These are phyloP conservation scores for Penaeus monodon DNA, from an alignment of 2,888 invertebrate genomes.

Conservation along the genomic window DNA sequence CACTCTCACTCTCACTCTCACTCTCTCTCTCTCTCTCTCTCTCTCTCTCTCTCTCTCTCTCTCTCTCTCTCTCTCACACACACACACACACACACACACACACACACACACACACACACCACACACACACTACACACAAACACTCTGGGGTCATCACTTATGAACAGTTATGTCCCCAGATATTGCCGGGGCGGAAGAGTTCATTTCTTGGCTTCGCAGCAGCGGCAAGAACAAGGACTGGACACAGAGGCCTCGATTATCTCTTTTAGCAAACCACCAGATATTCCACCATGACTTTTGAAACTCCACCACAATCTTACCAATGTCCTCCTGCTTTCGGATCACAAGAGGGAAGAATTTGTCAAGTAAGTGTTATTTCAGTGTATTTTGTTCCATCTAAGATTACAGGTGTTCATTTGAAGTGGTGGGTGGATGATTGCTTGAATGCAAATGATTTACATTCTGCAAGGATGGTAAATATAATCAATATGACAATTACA, in stretches of 20 bases:
- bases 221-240: conserved; percentile 79
- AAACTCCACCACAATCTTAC: conserved; percentile 85
- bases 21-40: too few species aligned
- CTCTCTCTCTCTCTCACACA: too few species aligned
- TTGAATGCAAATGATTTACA: too few species aligned
- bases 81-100: too few species aligned
- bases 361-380: conserved; percentile 74
- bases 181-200: conserved; percentile 79
- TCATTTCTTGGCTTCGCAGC: conserved; percentile 79
- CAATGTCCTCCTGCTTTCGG: conserved; percentile 84
- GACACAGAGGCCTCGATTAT: conserved; percentile 78
- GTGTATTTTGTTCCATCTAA: too few species aligned
- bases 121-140: background rate
- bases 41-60: too few species aligned
- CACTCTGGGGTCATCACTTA: background rate
- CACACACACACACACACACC: too few species aligned
- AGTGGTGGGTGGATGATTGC: too few species aligned
- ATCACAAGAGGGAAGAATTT: conserved; percentile 82
- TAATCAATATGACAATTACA: too few species aligned
- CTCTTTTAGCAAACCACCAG: conserved; percentile 78
- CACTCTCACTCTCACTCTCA: too few species aligned
- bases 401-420: too few species aligned
- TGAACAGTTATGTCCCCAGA: conserved; percentile 70
- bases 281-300: conserved; percentile 90
- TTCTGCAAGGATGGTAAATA: too few species aligned